phyloP scores from a whole-genome alignment of 2,113 vertebrate species.

The Okapia johnstoni region DNA sequence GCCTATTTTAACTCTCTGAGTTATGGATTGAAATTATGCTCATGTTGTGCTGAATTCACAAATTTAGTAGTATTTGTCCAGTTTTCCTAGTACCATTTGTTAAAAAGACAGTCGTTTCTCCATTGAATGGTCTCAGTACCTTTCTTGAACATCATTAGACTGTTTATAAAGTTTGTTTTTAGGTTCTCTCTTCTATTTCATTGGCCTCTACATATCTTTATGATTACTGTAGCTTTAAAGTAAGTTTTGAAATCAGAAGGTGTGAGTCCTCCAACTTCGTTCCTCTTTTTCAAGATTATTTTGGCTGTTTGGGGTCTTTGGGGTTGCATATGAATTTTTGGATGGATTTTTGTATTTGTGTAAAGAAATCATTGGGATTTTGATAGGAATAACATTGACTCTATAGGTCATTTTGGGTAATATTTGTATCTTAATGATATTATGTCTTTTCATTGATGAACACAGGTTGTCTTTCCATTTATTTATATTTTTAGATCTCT shows the following conservation, averaged over 20 bases:
- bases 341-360: not conserved
- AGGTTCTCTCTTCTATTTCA: not conserved
- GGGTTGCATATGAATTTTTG: not conserved
- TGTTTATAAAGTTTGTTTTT: not conserved
- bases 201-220: not conserved
- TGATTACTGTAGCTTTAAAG: not conserved
- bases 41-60: not conserved
- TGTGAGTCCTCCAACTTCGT: not conserved
- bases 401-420: not conserved
- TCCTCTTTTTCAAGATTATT: not conserved
- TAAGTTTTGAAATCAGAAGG: conserved; percentile 4
- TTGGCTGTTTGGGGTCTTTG: not conserved
- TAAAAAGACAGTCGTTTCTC: not conserved
- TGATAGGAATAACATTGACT: not conserved
- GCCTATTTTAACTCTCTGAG: not conserved
- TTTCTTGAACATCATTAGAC: not conserved
- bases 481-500: not conserved
- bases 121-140: not conserved
- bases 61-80: not conserved
- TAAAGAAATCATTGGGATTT: not conserved
- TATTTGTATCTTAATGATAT: not conserved
- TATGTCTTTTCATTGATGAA: not conserved
- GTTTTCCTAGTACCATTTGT: not conserved
- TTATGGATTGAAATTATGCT: not conserved
- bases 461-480: not conserved